Evolutionary conservation across 2,888 invertebrate genomes (phyloP), one percentile per base, ranked within the genome.

Genomic region (Nomada flava): DNA sequence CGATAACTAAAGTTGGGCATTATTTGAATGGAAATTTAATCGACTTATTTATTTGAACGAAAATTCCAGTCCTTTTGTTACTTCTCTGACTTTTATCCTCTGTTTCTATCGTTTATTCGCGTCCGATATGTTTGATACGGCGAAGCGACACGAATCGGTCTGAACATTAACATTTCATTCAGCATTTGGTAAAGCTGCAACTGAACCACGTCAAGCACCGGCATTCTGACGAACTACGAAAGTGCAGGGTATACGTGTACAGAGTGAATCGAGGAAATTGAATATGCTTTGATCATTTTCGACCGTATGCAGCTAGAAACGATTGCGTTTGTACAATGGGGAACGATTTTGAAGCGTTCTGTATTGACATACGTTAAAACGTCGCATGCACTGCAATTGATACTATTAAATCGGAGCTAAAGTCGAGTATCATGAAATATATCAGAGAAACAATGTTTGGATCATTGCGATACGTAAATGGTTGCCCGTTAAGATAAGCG

Each of bases 181-280:
- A 53, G 13, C n/a, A 20, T 69, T 57, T 23, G 26, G 23, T 15
- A 44, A 44, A 57, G 18, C 44, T 44, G 18, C 15, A 47, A 62
- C 20, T 20, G 26, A 55, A 64, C n/a, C 63, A 23, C 47, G 70
- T 74, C 65, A 59, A 50, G 73, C 59, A 44, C 15, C 52, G 76
- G 63, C 29, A 63, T 69, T 70, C 57, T 50, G 42, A 70, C 55
- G 36, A 70, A 63, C 57, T 36, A 26, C 47, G 47, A 69, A 65
- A 65, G 69, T 60, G 60, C 69, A n/a, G 42, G 52, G 10, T 26
- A 62, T 23, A 15, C 9, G 53, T 29, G 23, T 26, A n/a, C 36
- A 15, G 18, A 29, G 4, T 20, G 70, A 29, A 63, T 47, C 53
- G 23, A 11, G 44, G 42, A n/a, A 44, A 52, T 62, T 44, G 55